Percentiles rank a stretch among this genome's conserved stretches.
phyloP scores from a whole-genome alignment of 53 echinoderm and acorn worm species.

The Paracentrotus lividus region DNA sequence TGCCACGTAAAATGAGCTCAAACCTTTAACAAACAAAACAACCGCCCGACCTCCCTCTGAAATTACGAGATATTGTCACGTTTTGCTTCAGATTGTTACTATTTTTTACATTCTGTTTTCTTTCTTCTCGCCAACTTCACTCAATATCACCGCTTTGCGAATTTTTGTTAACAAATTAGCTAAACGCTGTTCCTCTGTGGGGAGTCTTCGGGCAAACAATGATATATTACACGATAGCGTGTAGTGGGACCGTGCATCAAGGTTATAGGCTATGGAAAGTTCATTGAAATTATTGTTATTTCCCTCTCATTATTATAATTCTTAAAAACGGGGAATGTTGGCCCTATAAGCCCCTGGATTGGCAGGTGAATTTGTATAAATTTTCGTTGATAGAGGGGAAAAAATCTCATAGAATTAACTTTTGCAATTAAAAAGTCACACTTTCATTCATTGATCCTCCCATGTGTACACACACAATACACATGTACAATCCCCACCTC shows the following conservation, averaged over 20 bases:
- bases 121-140: background rate
- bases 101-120: background rate
- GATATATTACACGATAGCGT: background rate
- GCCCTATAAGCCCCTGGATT: background rate
- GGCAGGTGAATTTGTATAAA: background rate
- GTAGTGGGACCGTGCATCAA: constrained; percentile 5
- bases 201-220: background rate
- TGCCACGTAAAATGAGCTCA: too few species aligned
- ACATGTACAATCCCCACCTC: background rate
- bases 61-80: constrained; percentile 10
- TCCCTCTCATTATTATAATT: background rate
- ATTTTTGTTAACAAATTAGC: constrained; percentile 9
- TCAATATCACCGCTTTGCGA: background rate
- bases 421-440: background rate
- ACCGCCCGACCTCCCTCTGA: background rate
- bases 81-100: background rate
- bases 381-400: background rate
- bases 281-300: background rate
- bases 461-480: background rate
- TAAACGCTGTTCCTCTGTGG: background rate
- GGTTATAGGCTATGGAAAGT: background rate
- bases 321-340: background rate
- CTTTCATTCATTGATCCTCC: background rate
- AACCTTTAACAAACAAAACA: background rate
- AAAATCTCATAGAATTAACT: background rate